Base-by-base conservation (phyloP, 2,797 vertebrate species). In the Chrosomus eos region DNA sequence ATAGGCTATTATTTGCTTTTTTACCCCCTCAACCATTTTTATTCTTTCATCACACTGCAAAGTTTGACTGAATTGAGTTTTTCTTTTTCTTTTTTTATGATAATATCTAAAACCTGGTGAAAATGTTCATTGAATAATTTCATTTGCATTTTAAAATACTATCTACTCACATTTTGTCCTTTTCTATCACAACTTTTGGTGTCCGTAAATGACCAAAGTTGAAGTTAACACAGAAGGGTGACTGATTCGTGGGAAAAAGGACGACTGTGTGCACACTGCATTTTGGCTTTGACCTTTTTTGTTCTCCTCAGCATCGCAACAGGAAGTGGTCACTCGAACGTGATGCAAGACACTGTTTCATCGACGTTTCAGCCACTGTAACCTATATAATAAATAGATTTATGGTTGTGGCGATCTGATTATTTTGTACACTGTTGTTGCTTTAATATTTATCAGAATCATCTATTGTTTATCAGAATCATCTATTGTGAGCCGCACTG, bases 261-360 rank as follows among this genome's bases (percentile, higher is more conserved):
- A 62, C 3, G 40, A 7, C 16, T 43, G 2, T 5, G 0, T 38
- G 53, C 33, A 43, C 1, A 0, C 1, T 11, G 36, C 38, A 5
- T 78, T 78, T 64, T 31, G n/a, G 38, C 38, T 78, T 62, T 60
- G 55, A 64, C 55, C 58, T 40, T 0, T 48, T 62, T 60, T 78
- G 16, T 18, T 43, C 75, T 4, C 7, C 5, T 3, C 28, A 36
- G 60, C 28, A 51, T 67, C 40, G 36, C 28, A 36, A 67, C 62
- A 80, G 77, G 77, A 80, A 80, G 62, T 67, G 77, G 77, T 80
- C 62, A 67, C 13, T 80, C 28, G 23, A 67, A 80, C 13, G 28
- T 67, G 62, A 80, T 64, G 38, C 1, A 0, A 23, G n/a, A 21
- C 13, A 31, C 3, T 0, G 8, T 66, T 40, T 79, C 26, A 31